Percentiles rank a stretch among this genome's conserved stretches.
Evolutionary conservation across 2,888 invertebrate species (phyloP).

Genomic region (Poecilus cupreus): DNA sequence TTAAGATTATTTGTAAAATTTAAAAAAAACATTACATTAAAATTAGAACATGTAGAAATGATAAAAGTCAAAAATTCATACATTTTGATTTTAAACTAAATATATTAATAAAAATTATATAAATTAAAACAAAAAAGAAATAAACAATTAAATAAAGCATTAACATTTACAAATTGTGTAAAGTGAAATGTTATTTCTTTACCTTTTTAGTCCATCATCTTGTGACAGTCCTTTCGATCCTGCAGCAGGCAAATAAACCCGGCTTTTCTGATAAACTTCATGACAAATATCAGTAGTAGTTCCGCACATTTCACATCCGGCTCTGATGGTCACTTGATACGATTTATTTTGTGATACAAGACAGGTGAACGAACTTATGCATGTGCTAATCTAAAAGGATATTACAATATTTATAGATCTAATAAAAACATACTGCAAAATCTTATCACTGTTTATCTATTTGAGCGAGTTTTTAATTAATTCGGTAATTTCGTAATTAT

Average conservation of each 20-base stretch:
- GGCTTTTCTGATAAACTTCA: not conserved
- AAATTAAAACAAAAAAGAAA: too few relatives aligned
- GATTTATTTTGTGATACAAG: not conserved
- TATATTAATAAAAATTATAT: too few relatives aligned
- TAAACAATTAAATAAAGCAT: too few relatives aligned
- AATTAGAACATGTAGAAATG: too few relatives aligned
- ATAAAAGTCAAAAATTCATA: too few relatives aligned
- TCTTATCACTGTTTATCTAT: conserved; percentile 1
- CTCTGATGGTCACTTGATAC: not conserved
- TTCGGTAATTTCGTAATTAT: not conserved
- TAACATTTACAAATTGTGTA: too few relatives aligned
- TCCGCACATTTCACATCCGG: not conserved
- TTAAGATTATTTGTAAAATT: too few relatives aligned
- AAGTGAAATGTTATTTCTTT: not conserved
- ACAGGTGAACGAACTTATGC: not conserved
- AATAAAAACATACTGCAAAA: not conserved
- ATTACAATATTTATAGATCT: not conserved
- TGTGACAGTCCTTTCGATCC: conserved; percentile 36
- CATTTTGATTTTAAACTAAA: too few relatives aligned
- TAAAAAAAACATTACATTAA: too few relatives aligned
- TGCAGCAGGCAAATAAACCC: conserved; percentile 40
- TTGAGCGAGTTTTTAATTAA: not conserved
- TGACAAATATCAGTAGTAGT: not conserved
- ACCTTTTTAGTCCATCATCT: conserved; percentile 34
- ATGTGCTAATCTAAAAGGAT: conserved; percentile 1